Base-by-base conservation (phyloP, 1,140 invertebrate species). In the Drosophila tsacasi region DNA sequence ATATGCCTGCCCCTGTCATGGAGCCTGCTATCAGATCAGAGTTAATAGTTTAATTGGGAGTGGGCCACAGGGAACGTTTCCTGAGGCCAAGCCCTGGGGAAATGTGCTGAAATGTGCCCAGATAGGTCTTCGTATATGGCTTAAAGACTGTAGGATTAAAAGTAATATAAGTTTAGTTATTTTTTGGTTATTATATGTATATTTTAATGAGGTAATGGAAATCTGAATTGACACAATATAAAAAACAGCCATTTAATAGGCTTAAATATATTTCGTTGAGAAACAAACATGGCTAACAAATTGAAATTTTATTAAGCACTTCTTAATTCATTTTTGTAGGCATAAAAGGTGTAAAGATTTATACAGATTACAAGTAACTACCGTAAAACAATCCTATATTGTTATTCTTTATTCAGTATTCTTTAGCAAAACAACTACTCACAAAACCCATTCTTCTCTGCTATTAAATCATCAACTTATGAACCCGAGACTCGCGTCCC, bases 11-110 rank as follows among this genome's bases (percentile, higher is more conserved):
- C 49, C 63, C 27, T 44, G 66, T 65, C 77, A 81, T 67, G 67
- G 72, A 68, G 50, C 21, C 66, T 57, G 63, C 76, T 85, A 85
- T 86, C 82, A 81, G 82, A 85, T 85, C 27, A 37, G 50, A 87
- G 80, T 75, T 89, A 87, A 87, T 89, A 74, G 83, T 87, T 87
- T 89, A 83, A 89, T 89, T 89, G 84, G 54, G 67, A 86, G 79
- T 76, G 79, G 67, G 39, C 44, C 54, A 23, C 9, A 39, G 54
- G 54, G 55, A 72, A 60, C 21, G 17, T 30, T 17, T 13, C 21
- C 15, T 42, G 5, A 8, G 52, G 67, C 37, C 55, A 30, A 61
- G 37, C 71, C 71, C 71, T 21, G 23, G 37, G 57, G 69, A 73
- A 52, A 73, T 73, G 68, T 73, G 54, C 42, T 73, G 47, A 61